phyloP scores from a whole-genome alignment of 2,888 invertebrate genomes.

The Oxystoma pomonae region DNA sequence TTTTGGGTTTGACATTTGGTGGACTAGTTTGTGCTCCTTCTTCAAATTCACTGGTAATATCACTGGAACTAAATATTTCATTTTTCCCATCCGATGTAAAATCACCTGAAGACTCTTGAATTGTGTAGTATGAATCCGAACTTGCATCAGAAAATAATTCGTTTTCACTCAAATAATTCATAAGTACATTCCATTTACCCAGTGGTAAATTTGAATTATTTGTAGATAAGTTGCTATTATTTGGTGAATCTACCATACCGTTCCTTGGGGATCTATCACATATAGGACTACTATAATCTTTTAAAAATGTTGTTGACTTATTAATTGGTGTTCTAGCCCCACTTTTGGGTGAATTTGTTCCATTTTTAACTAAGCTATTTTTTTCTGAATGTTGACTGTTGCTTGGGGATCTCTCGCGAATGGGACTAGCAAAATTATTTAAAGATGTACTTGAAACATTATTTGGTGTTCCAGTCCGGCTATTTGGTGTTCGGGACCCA shows the following conservation, averaged over 20 bases:
- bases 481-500: no score
- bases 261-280: background rate
- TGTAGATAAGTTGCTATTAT: background rate
- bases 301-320: background rate
- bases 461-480: background rate
- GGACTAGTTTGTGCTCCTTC: background rate
- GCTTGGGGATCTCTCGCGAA: background rate
- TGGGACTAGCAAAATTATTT: background rate
- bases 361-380: background rate
- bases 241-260: background rate
- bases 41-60: background rate
- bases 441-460: no score
- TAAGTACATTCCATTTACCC: no score
- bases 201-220: background rate
- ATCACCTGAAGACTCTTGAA: background rate
- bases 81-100: background rate
- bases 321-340: background rate
- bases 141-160: background rate
- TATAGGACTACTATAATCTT: no score
- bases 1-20: background rate
- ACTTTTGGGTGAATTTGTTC: background rate
- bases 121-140: background rate
- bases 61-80: background rate
- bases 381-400: background rate
- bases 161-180: no score